Base-by-base conservation (phyloP, 2,888 invertebrate species). In the Chymomyza amoena region DNA sequence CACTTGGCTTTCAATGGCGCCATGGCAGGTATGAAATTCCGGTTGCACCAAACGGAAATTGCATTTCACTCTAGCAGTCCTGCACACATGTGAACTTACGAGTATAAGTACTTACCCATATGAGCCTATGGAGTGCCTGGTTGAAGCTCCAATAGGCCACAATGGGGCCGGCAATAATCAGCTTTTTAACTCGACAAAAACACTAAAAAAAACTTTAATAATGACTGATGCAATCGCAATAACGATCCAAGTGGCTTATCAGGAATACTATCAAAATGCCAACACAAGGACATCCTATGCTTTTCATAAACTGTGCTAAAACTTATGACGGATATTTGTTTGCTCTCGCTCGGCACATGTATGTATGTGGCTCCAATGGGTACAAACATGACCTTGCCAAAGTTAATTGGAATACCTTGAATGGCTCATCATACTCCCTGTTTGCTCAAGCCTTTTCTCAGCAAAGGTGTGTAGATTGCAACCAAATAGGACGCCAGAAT, bases 41-140 rank as follows among this genome's bases (percentile, higher is more conserved):
- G 80, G 78, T 70, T 84, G 83, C 85, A 80, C 28, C 80, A 69
- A 76, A 75, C 83, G 87, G 83, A 83, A 83, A 83, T 83, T 83
- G 78, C 83, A 83, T 87, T 83, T 83, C 78, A 78, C 87, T 72
- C 75, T 20, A 20, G 52, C 28, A 50, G 16, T 20, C 39, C 63
- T 60, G 74, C 69, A 73, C 28, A 28, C n/a, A 45, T 18, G 62
- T 54, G 9, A 32, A 32, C 32, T 1, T 32, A 32, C 32, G 32
- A 32, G 36, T 64, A 56, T 36, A 68, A 73, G 45, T n/a, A 62
- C 32, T 65, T 52, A n/a, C 39, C 13, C 13, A 45, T 45, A 68
- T 66, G 56, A 73, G 70, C 57, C 66, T 52, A 45, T 45, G 13
- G 13, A 6, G 13, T 64, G 56, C 16, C 61, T 66, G 61, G 69